phyloP scores from a whole-genome alignment of 2,797 vertebrate species.

The Taeniopygia guttata region DNA sequence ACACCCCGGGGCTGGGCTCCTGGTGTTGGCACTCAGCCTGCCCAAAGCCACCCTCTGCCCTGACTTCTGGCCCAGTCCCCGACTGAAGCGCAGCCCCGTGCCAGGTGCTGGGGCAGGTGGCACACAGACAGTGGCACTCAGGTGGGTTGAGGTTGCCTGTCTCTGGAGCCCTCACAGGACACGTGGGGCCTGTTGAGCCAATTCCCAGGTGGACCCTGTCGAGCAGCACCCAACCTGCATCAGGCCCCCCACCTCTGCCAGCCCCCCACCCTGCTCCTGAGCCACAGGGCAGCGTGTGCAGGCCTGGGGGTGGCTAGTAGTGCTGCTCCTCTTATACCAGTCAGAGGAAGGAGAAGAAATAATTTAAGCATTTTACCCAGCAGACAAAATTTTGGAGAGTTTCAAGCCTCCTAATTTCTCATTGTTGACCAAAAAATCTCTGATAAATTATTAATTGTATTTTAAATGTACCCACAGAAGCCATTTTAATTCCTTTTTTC shows the following conservation, averaged over 20 bases:
- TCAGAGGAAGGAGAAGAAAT: not conserved
- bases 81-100: fast-evolving
- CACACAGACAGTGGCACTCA: not conserved
- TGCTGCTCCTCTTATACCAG: not conserved
- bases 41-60: not conserved
- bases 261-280: not conserved
- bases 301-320: not conserved
- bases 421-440: constrained; percentile 55
- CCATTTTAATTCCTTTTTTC: constrained; percentile 50
- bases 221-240: not conserved
- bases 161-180: not conserved
- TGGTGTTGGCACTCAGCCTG: not conserved
- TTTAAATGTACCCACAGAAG: constrained; percentile 64
- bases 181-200: fast-evolving
- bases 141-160: fast-evolving
- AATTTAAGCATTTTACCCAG: not conserved
- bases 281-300: no score
- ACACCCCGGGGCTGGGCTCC: not conserved
- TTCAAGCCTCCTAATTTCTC: constrained; percentile 53
- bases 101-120: not conserved
- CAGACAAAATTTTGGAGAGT: constrained; percentile 18
- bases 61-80: fast-evolving
- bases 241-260: not conserved
- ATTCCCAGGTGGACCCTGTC: not conserved
- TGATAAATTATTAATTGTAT: constrained; percentile 70